Conservation (phyloP, 1,140 invertebrate genomes). For the Muscidifurax raptorellus region DNA sequence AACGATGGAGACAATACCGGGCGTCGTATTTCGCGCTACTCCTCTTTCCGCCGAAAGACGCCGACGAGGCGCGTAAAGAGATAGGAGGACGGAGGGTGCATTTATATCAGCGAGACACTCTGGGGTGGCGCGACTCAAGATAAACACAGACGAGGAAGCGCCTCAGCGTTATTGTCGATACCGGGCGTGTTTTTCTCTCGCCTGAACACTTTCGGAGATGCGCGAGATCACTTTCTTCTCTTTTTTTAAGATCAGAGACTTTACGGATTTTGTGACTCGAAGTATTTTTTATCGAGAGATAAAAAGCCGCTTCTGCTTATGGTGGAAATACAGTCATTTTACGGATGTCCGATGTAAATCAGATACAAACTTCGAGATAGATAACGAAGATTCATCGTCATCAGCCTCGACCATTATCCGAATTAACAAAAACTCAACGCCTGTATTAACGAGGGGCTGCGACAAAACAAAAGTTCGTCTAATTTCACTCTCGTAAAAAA, state of each 20-base stretch:
- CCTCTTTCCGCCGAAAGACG: background rate
- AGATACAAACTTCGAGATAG: too few relatives aligned
- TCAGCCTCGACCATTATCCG: background rate
- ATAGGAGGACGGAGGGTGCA: conserved; percentile 56
- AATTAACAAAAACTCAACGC: background rate
- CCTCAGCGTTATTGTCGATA: conserved; percentile 54
- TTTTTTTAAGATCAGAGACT: background rate
- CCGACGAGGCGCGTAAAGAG: background rate
- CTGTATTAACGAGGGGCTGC: background rate
- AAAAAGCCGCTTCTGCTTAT: too few relatives aligned
- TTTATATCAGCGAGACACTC: conserved; percentile 56
- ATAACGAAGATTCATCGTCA: too few relatives aligned
- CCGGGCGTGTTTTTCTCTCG: conserved; percentile 42
- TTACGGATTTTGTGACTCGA: background rate
- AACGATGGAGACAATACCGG: conserved; percentile 30
- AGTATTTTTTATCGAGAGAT: too few relatives aligned
- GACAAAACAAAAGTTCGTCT: background rate
- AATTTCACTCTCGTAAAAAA: too few relatives aligned
- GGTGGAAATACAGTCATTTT: too few relatives aligned
- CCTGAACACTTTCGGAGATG: background rate
- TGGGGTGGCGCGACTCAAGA: conserved; percentile 47
- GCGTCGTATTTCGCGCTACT: conserved; percentile 20
- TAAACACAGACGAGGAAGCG: conserved; percentile 58
- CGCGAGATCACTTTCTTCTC: conserved; percentile 7
- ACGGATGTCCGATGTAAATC: too few relatives aligned